Evolutionary conservation across 1,140 invertebrate species (phyloP).

Genomic region (Drosophila yakuba): DNA sequence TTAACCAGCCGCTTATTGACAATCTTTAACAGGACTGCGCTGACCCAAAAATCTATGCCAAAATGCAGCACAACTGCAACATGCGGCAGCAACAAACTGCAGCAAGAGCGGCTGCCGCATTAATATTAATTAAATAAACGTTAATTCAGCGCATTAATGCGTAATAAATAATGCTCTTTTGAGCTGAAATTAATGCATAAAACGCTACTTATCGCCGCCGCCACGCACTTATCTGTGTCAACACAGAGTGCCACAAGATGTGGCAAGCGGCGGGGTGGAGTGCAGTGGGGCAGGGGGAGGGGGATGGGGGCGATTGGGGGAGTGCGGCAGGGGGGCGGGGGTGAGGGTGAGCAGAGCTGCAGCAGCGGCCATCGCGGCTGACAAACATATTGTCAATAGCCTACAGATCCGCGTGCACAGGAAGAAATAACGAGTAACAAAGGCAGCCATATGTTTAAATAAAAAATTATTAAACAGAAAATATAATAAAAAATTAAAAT

Average conservation of each 20-base stretch:
- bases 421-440: neutral
- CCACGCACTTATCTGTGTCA: slow-evolving; percentile 82
- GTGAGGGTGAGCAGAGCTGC: slow-evolving; percentile 9
- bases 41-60: slow-evolving; percentile 29
- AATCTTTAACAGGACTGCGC: neutral
- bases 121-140: slow-evolving; percentile 84
- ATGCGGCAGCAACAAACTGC: neutral
- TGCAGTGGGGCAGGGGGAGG: neutral
- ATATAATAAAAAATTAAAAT: too few species aligned
- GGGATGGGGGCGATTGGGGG: neutral
- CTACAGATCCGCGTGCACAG: slow-evolving; percentile 65
- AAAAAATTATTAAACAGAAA: too few species aligned
- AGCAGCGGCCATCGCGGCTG: slow-evolving; percentile 38
- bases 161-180: slow-evolving; percentile 82
- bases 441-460: too few species aligned
- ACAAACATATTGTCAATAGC: slow-evolving; percentile 80
- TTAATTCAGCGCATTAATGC: slow-evolving; percentile 83
- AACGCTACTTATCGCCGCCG: slow-evolving; percentile 80
- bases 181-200: slow-evolving; percentile 82
- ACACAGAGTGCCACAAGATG: slow-evolving; percentile 63
- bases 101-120: slow-evolving; percentile 57
- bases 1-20: neutral
- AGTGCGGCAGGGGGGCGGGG: slow-evolving; percentile 4
- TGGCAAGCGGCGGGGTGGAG: slow-evolving; percentile 7
- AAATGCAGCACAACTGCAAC: slow-evolving; percentile 23